Base-by-base conservation (phyloP, 2,113 vertebrate genomes). In the Bubo scandiacus region DNA sequence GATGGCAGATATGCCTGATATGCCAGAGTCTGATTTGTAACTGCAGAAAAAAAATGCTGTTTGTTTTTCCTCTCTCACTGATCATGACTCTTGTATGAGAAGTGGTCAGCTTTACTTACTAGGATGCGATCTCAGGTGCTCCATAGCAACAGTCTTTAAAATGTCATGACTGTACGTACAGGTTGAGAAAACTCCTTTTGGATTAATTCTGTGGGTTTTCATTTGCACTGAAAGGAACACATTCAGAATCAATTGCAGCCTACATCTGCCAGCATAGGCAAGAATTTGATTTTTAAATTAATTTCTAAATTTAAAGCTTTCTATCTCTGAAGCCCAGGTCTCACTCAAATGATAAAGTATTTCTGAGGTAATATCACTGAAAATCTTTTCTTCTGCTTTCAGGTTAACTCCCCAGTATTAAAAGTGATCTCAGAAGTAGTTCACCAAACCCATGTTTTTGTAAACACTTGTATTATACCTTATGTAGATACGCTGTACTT, bases 21-120 rank as follows among this genome's bases (percentile, higher is more conserved):
- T 99, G 98, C 99, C 99, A 0, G 99, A 99, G 96, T 99, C 99
- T 81, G 99, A 99, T 97, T 98, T 99, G 97, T 99, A 99, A 98
- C 88, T 92, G 59, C 52, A 86, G 32, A 25, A 25, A 57, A 57
- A 72, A 57, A 74, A 77, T 17, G 47, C 79, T 94, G 57, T 95
- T 95, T 63, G 40, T 96, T 94, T 85, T 72, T 86, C 16, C 16
- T 71, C 29, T 90, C 79, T 96, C 66, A 65, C 86, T 95, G 96
- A 88, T 93, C 93, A 91, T 49, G 49, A 74, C 91, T 97, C 92
- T 96, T 80, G 62, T 74, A 67, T 6, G 51, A 84, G 97, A 96
- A 97, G 97, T 62, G 67, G 29, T 93, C 88, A 83, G 94, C 88
- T 94, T 98, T 95, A 51, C 91, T 95, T 93, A 58, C 43, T 88